phyloP scores from a whole-genome alignment of 2,113 vertebrate genomes.

The Paratilapia polleni region DNA sequence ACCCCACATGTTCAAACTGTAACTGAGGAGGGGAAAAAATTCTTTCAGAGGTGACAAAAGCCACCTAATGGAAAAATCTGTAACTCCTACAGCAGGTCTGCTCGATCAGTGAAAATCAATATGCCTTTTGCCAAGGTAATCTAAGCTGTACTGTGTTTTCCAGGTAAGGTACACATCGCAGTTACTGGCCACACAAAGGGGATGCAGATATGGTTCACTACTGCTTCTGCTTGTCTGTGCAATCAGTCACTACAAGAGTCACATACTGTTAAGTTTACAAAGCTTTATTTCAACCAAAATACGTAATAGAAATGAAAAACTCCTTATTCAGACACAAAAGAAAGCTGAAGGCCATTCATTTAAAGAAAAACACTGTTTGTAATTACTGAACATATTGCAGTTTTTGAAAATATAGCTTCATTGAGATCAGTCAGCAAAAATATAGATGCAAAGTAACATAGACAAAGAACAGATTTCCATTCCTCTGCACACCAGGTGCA shows the following conservation, averaged over 20 bases:
- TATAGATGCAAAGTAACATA: constrained; percentile 46
- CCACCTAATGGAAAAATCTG: constrained; percentile 61
- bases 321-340: constrained; percentile 56
- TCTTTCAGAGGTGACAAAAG: constrained; percentile 53
- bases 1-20: constrained; percentile 2
- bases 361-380: constrained; percentile 27
- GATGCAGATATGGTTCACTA: not conserved
- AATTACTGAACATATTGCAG: constrained; percentile 25
- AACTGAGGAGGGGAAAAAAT: not conserved
- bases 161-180: constrained; percentile 37
- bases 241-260: constrained; percentile 51
- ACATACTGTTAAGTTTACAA: constrained; percentile 2
- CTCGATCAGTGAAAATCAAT: constrained; percentile 69
- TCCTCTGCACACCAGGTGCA: constrained; percentile 84
- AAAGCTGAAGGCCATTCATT: constrained; percentile 42
- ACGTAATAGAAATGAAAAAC: constrained; percentile 36
- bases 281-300: constrained; percentile 63
- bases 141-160: constrained; percentile 27
- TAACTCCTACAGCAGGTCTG: constrained; percentile 46
- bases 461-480: constrained; percentile 3
- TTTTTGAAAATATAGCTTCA: constrained; percentile 24
- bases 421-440: constrained; percentile 30
- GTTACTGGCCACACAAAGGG: not conserved
- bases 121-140: constrained; percentile 30
- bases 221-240: not conserved